Conservation (phyloP, 2,888 invertebrate species). For the Phaedon cochleariae region DNA sequence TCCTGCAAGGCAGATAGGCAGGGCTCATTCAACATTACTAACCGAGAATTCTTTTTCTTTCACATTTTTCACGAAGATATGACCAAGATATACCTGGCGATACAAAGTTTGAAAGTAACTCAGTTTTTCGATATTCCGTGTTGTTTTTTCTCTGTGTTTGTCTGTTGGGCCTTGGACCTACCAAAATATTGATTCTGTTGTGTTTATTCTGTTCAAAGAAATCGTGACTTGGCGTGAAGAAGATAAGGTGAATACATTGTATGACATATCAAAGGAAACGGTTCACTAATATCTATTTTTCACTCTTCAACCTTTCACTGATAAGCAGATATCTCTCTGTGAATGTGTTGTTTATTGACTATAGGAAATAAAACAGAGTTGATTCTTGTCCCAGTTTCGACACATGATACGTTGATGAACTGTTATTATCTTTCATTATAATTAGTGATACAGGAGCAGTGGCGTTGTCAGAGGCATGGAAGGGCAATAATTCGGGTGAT, state of each 20-base stretch:
- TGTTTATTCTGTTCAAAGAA: neutral
- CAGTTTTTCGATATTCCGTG: too few relatives aligned
- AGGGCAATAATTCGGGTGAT: too few relatives aligned
- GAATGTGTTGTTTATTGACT: conserved; percentile 10
- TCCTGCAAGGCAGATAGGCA: too few relatives aligned
- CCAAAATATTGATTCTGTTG: neutral
- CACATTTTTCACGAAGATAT: too few relatives aligned
- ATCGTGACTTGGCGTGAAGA: neutral
- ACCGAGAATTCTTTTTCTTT: too few relatives aligned
- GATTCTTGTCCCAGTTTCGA: conserved; percentile 19
- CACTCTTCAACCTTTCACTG: neutral
- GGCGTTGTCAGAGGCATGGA: neutral
- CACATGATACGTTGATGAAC: conserved; percentile 16
- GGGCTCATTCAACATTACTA: too few relatives aligned
- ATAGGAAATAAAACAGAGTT: conserved; percentile 18
- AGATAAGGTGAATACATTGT: neutral
- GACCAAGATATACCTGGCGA: too few relatives aligned
- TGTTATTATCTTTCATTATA: conserved; percentile 11
- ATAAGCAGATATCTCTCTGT: conserved; percentile 9
- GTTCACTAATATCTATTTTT: neutral
- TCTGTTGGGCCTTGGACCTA: too few relatives aligned
- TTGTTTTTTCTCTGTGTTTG: too few relatives aligned
- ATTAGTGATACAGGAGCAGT: conserved; percentile 3
- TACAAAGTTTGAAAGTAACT: too few relatives aligned
- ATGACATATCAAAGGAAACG: neutral